Conservation (phyloP, 35 echinoderm and acorn worm genomes). For the Apostichopus japonicus region DNA sequence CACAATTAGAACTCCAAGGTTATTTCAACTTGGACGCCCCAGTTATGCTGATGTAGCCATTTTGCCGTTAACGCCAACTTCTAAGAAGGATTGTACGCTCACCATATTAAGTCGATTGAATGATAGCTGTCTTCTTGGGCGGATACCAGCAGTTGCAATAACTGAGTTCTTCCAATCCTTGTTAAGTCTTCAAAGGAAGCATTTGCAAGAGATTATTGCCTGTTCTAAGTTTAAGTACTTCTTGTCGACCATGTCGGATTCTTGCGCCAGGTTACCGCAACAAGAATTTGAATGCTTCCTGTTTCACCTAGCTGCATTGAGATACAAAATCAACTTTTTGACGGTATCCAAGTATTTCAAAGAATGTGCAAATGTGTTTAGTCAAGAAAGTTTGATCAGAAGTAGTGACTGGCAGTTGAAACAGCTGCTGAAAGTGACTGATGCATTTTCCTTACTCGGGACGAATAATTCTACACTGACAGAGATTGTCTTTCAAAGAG, state of each 20-base stretch:
- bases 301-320: conserved; percentile 49
- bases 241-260: conserved; percentile 13
- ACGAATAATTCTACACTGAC: neutral
- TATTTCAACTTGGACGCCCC: conserved; percentile 65
- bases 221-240: conserved; percentile 53
- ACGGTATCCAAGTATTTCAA: neutral
- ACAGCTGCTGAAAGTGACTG: conserved; percentile 43
- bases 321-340: conserved; percentile 44
- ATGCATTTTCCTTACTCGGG: conserved; percentile 72
- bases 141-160: neutral
- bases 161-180: conserved; percentile 24
- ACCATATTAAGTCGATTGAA: neutral
- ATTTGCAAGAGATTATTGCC: conserved; percentile 33
- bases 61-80: neutral
- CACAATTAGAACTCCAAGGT: conserved; percentile 66
- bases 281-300: conserved; percentile 61
- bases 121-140: neutral
- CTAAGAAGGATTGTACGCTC: neutral
- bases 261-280: neutral
- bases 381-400: conserved; percentile 59
- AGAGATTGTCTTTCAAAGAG: conserved; percentile 29
- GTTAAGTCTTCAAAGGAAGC: neutral
- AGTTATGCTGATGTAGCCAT: conserved; percentile 42
- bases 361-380: conserved; percentile 11
- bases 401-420: conserved; percentile 27